Evolutionary conservation across 2,797 vertebrate genomes (phyloP).

Genomic region (Eurystomus glaucurus): DNA sequence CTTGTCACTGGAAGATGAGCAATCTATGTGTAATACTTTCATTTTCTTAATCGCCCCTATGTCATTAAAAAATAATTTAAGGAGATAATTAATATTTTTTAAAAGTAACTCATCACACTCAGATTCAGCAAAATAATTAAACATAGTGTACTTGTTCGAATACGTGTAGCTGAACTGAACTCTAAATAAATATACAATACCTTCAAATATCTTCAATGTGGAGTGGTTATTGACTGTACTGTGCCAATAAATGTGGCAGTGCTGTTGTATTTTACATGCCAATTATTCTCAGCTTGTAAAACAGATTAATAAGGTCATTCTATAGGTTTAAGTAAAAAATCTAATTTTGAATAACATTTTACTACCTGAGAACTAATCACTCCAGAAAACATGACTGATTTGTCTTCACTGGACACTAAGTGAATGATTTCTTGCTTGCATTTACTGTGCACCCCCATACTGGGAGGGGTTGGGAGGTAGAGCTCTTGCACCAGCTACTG

Average conservation of each 20-base stretch:
- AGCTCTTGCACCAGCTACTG: background rate
- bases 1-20: background rate
- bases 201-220: background rate
- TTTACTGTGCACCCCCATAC: background rate
- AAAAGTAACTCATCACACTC: background rate
- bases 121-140: background rate
- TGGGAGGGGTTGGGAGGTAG: fast-evolving
- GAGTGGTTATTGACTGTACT: background rate
- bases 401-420: background rate
- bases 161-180: background rate
- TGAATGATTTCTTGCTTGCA: background rate
- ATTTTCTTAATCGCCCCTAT: background rate
- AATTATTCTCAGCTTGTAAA: background rate
- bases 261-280: fast-evolving
- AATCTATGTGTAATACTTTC: background rate
- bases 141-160: background rate
- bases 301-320: background rate
- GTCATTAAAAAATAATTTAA: background rate
- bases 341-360: background rate
- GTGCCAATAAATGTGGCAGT: background rate
- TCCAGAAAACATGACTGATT: background rate
- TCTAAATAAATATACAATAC: background rate
- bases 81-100: background rate
- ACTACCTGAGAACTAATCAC: background rate
- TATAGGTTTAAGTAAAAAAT: background rate